Evolutionary conservation across 2,888 invertebrate species (phyloP), one percentile per base, ranked within the genome.

Genomic region (Cephus spinipes): DNA sequence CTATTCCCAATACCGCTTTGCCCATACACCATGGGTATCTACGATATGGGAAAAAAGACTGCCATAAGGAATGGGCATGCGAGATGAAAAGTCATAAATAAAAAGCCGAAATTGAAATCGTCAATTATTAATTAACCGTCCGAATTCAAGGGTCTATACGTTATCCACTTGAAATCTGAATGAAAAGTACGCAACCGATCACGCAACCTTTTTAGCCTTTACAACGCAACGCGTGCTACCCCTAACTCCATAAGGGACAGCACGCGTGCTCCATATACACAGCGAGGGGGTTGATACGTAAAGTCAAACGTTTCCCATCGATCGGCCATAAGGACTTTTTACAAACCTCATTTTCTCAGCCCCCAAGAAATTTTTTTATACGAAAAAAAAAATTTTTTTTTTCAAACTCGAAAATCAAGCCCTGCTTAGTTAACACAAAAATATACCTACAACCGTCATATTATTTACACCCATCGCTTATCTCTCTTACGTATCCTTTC

Each of bases 91-190:
- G 40, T 40, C 15, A 40, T 4, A 4, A 40, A 40, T 12, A 40
- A 15, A 40, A 40, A 40, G 11, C 0, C 69, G 40, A 80, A 80
- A 80, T 80, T 80, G 73, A 73, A 73, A 79, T 79, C 86, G 81
- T 87, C 86, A 87, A 89, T 90, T 87, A 89, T 88, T 89, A 87
- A 87, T 88, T 89, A 86, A 87, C 87, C 81, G 86, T 80, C 80
- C 76, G 81, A 80, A 85, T 85, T 82, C 82, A 80, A 79, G 81
- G 79, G 81, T 79, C 78, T 74, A 76, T 81, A 77, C 83, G 82
- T 85, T 86, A 89, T 88, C 88, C 81, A 81, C 83, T 85, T 81
- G 75, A 84, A 84, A 89, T 89, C 86, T 85, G 78, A 79, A 81
- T 82, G 77, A 83, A 82, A 71, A 75, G 68, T 55, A 68, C 75